Evolutionary conservation across 2,797 vertebrate species (phyloP).

Genomic region (Sebastes oblongus): DNA sequence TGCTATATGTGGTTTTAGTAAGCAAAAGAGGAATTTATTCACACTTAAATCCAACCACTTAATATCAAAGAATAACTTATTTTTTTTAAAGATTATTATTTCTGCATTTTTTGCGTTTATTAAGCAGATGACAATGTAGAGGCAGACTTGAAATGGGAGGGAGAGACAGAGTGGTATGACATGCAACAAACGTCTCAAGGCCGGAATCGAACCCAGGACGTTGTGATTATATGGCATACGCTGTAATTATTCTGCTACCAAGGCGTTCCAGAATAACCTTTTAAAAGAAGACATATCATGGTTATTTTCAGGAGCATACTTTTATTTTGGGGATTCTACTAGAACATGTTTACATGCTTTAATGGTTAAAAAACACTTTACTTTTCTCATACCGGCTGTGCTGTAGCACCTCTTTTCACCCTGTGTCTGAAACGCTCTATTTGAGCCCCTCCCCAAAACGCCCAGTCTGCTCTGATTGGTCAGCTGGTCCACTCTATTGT

Average conservation of each 20-base stretch:
- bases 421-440: too few species aligned
- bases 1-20: conserved; percentile 10
- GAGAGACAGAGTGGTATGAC: not conserved
- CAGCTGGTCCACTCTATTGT: too few species aligned
- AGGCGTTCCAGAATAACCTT: not conserved
- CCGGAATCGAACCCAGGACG: not conserved
- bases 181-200: not conserved
- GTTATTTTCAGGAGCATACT: too few species aligned
- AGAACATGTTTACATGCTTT: too few species aligned
- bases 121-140: not conserved
- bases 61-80: conserved; percentile 12
- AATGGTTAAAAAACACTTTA: too few species aligned
- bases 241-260: not conserved
- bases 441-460: too few species aligned
- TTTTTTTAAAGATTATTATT: not conserved
- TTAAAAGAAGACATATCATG: not conserved
- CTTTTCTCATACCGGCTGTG: too few species aligned
- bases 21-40: conserved; percentile 16
- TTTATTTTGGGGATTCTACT: too few species aligned
- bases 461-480: too few species aligned
- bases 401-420: too few species aligned
- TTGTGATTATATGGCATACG: not conserved
- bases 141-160: not conserved
- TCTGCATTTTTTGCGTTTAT: not conserved
- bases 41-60: conserved; percentile 12